Evolutionary conservation across 2,888 invertebrate genomes (phyloP).

Genomic region (Luffia ferchaultella): DNA sequence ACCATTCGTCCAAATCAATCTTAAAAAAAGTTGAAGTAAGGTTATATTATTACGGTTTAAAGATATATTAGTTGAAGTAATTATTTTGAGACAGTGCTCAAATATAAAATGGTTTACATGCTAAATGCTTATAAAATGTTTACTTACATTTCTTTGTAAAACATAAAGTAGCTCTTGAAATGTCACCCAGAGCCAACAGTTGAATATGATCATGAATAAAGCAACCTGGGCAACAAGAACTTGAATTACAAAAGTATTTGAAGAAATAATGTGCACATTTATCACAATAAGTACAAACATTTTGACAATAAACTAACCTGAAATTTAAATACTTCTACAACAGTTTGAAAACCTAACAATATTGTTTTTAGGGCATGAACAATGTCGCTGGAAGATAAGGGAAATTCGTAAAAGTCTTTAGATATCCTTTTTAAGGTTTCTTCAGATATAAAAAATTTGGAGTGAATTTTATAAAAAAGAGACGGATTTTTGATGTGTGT

Average conservation of each 20-base stretch:
- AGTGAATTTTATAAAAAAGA: not conserved
- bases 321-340: slow-evolving; percentile 7
- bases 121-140: no score
- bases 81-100: no score
- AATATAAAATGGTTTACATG: no score
- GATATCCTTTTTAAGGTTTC: not conserved
- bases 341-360: slow-evolving; percentile 6
- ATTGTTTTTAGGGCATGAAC: slow-evolving; percentile 8
- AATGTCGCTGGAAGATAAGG: slow-evolving; percentile 6
- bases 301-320: slow-evolving; percentile 5
- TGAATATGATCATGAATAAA: not conserved
- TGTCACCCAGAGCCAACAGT: not conserved
- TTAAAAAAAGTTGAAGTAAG: no score
- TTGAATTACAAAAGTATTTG: not conserved
- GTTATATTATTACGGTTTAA: no score
- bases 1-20: no score
- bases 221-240: not conserved
- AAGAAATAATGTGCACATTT: no score
- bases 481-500: not conserved
- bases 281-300: not conserved
- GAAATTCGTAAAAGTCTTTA: not conserved
- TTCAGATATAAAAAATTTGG: not conserved
- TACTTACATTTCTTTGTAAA: not conserved
- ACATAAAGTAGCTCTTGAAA: not conserved
- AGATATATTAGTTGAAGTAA: no score